Conservation (phyloP, 2,888 invertebrate species). For the Catocala nupta region DNA sequence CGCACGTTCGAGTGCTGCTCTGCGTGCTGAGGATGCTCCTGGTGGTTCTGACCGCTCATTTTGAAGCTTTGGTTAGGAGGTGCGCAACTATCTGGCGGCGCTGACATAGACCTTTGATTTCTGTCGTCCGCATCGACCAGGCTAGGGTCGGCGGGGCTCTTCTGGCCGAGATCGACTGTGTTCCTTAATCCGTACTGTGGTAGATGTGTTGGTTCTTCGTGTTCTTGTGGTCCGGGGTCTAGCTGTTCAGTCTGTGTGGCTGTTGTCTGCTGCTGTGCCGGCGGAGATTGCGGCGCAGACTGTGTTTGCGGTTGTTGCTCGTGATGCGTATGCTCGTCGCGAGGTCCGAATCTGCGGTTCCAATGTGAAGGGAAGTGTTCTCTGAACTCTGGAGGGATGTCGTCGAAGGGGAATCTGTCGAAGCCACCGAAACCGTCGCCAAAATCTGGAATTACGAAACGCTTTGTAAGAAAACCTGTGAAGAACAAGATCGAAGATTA, state of each 20-base stretch:
- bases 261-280: conserved; percentile 69
- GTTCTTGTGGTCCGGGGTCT: conserved; percentile 60
- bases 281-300: conserved; percentile 54
- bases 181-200: conserved; percentile 91
- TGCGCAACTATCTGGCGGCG: conserved; percentile 89
- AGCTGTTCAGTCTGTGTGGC: conserved; percentile 78
- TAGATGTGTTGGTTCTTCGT: conserved; percentile 67
- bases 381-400: conserved; percentile 83
- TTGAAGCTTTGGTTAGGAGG: conserved; percentile 63
- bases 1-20: conserved; percentile 88
- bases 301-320: conserved; percentile 53
- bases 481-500: conserved; percentile 39
- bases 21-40: conserved; percentile 57
- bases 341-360: conserved; percentile 75
- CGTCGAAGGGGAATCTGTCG: conserved; percentile 85
- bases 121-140: conserved; percentile 87
- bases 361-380: conserved; percentile 82
- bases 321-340: conserved; percentile 65
- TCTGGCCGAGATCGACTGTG: conserved; percentile 93
- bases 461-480: conserved; percentile 63
- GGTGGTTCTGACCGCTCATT: conserved; percentile 75
- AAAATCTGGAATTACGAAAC: conserved; percentile 80
- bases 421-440: conserved; percentile 82
- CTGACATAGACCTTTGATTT: conserved; percentile 92
- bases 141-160: conserved; percentile 85